These are phyloP conservation scores for Crax fasciolata DNA, from an alignment of 2,797 vertebrate genomes.

Conservation along the genomic window DNA sequence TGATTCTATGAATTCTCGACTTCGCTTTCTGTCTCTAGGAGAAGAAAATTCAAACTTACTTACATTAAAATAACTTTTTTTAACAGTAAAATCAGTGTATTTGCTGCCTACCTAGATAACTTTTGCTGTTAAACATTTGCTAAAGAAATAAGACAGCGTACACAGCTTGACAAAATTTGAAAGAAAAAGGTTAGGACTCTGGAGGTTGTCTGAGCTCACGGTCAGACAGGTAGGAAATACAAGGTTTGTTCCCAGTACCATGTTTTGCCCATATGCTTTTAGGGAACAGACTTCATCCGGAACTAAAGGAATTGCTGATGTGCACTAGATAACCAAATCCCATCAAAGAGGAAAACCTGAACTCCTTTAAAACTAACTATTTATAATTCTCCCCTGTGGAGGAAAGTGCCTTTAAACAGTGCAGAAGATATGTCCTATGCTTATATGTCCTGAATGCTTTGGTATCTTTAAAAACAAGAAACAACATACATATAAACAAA, in stretches of 20 bases:
- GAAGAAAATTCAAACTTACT: slow-evolving; percentile 63
- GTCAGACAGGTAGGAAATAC: not conserved
- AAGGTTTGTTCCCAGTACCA: not conserved
- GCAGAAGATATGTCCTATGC: not conserved
- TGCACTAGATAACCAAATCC: not conserved
- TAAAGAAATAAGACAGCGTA: not conserved
- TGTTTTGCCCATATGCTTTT: not conserved
- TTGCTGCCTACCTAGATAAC: not conserved
- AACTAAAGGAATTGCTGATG: not conserved
- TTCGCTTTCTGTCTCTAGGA: slow-evolving; percentile 88
- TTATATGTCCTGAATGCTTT: not conserved
- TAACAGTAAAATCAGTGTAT: not conserved
- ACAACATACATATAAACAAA: not conserved
- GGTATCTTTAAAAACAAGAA: not conserved
- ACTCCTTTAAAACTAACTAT: not conserved
- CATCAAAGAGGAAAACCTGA: not conserved
- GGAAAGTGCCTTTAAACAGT: not conserved
- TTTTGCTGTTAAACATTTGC: not conserved
- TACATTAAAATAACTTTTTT: not conserved
- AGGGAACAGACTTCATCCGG: not conserved
- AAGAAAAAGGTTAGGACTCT: not conserved
- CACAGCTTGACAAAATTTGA: not conserved
- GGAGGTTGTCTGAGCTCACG: not conserved
- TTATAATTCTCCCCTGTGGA: not conserved
- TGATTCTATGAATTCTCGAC: slow-evolving; percentile 88